A percentile compares a stretch with the other conserved stretches of the same genome.
phyloP scores from a whole-genome alignment of 92 coral and sea anemone species.

The Desmophyllum pertusum region DNA sequence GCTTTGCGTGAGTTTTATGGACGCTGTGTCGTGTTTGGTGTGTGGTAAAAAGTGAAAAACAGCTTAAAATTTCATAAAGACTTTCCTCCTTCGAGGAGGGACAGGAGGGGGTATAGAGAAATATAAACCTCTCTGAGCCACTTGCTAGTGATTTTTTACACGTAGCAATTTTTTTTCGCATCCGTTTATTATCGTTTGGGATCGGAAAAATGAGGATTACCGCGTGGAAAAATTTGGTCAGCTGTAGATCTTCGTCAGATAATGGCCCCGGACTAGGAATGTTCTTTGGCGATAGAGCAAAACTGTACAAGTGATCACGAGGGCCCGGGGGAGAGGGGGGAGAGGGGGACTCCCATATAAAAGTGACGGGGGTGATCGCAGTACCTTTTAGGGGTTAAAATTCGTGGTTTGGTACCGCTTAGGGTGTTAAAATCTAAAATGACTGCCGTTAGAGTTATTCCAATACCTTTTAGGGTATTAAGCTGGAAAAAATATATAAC shows the following conservation, averaged over 20 bases:
- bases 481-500: no score
- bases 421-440: no score
- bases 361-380: no score
- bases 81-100: neutral
- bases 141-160: neutral
- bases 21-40: neutral
- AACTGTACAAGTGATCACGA: conserved; percentile 6
- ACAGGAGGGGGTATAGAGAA: neutral
- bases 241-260: conserved; percentile 13
- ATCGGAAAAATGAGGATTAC: conserved; percentile 18
- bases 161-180: neutral
- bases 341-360: no score
- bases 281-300: neutral
- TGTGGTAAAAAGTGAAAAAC: neutral
- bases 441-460: no score
- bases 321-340: no score
- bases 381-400: no score
- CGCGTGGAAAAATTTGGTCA: neutral
- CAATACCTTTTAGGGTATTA: no score
- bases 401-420: no score
- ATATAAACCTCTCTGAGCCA: neutral
- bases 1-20: neutral
- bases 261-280: neutral
- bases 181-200: conserved; percentile 21
- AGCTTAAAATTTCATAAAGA: neutral